Conservation (phyloP, 1,140 invertebrate species). For the Vanessa atalanta region DNA sequence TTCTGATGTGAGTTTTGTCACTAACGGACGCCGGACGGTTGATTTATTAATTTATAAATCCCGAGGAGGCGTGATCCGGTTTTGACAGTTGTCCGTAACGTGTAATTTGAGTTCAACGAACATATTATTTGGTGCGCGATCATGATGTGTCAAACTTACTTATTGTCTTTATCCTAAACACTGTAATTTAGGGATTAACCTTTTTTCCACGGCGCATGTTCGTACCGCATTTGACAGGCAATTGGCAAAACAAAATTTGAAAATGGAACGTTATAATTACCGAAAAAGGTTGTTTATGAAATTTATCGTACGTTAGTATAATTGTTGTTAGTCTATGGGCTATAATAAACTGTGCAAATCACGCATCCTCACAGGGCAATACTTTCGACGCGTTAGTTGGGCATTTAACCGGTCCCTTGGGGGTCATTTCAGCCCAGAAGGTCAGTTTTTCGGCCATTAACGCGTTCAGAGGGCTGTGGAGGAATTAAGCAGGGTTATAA, state of each 20-base stretch:
- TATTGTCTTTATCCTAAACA: constrained; percentile 33
- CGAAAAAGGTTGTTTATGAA: background rate
- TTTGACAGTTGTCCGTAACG: constrained; percentile 63
- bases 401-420: constrained; percentile 64
- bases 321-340: constrained; percentile 17
- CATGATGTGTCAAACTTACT: constrained; percentile 36
- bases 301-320: background rate
- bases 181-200: constrained; percentile 21
- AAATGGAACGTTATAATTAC: background rate
- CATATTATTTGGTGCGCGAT: constrained; percentile 48
- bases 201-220: background rate
- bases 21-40: constrained; percentile 54
- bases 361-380: constrained; percentile 32
- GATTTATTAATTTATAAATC: constrained; percentile 73
- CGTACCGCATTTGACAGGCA: background rate
- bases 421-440: constrained; percentile 63
- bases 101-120: constrained; percentile 58
- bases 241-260: background rate
- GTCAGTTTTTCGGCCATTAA: constrained; percentile 78
- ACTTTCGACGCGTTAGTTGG: constrained; percentile 49
- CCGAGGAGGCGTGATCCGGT: constrained; percentile 57
- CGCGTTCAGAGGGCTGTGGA: constrained; percentile 63
- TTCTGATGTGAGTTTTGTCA: constrained; percentile 77
- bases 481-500: constrained; percentile 67
- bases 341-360: constrained; percentile 35